These are phyloP conservation scores for Empidonax alnorum DNA, from an alignment of 2,113 vertebrate genomes.

Conservation along the genomic window DNA sequence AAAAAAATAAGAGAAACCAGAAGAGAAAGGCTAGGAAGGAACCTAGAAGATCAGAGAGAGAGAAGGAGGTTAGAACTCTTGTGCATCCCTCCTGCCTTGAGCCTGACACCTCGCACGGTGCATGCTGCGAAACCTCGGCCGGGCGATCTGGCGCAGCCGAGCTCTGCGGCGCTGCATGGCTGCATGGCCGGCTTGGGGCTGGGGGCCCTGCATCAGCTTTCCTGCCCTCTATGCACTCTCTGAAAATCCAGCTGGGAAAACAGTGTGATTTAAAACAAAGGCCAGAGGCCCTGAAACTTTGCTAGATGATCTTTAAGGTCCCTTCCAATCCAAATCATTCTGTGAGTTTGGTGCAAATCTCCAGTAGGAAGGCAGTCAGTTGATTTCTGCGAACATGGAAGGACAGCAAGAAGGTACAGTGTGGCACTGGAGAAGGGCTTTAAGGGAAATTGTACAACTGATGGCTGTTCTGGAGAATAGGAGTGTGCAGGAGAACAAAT, in stretches of 20 bases:
- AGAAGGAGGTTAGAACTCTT: slow-evolving; percentile 84
- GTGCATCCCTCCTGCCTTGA: neutral
- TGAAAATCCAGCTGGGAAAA: neutral
- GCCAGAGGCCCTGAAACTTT: accelerated
- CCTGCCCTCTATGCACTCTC: neutral
- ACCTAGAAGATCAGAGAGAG: slow-evolving; percentile 83
- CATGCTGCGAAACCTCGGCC: neutral
- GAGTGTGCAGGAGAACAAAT: neutral
- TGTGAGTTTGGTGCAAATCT: neutral
- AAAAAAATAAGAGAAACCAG: slow-evolving; percentile 80
- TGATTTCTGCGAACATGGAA: neutral
- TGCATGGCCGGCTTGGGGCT: slow-evolving; percentile 21
- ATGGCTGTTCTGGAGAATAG: neutral
- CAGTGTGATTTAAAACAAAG: neutral
- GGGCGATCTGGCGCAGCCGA: neutral
- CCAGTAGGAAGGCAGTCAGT: neutral
- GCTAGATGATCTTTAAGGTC: neutral
- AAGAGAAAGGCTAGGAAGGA: slow-evolving; percentile 83
- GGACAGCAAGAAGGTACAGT: neutral
- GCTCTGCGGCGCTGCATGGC: neutral
- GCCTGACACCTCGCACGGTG: slow-evolving; percentile 12
- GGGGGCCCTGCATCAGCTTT: neutral
- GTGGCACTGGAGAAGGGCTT: neutral
- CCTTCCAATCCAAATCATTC: neutral
- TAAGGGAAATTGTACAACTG: neutral